Conservation (phyloP, 2,113 vertebrate genomes). For the Glaucomys volans region DNA sequence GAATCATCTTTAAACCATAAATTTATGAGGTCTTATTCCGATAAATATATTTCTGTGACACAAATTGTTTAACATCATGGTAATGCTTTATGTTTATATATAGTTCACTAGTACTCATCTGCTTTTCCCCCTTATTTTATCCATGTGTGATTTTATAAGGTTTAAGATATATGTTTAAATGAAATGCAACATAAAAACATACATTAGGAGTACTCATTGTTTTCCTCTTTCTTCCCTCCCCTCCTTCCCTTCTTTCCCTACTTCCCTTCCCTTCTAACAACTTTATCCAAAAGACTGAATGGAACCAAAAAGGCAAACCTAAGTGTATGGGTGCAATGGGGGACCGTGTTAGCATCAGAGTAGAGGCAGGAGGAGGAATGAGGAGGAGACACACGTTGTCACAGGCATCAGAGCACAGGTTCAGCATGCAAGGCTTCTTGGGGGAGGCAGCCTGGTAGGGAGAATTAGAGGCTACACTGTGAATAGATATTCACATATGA, state of each 20-base stretch:
- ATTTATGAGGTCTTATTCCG: background rate
- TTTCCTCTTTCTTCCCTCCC: background rate
- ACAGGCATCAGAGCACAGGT: accelerated
- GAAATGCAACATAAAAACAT: background rate
- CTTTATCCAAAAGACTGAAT: background rate
- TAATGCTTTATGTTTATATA: background rate
- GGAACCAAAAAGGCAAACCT: background rate
- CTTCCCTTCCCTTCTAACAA: background rate
- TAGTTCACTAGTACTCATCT: background rate
- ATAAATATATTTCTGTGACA: constrained; percentile 4
- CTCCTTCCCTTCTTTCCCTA: accelerated
- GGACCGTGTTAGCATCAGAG: background rate
- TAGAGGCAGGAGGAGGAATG: background rate
- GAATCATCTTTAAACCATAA: constrained; percentile 31
- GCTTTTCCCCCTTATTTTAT: background rate
- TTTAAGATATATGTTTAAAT: background rate
- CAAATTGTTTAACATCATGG: background rate
- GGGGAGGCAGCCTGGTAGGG: accelerated
- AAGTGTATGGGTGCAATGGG: background rate
- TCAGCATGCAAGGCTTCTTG: background rate
- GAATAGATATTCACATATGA: background rate
- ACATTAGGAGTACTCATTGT: background rate
- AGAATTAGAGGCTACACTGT: background rate
- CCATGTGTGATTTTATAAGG: background rate
- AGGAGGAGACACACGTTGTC: background rate